Percentiles rank a stretch among this genome's conserved stretches.
phyloP scores from a whole-genome alignment of 2,888 invertebrate species.

The Oegoconia quadripuncta region DNA sequence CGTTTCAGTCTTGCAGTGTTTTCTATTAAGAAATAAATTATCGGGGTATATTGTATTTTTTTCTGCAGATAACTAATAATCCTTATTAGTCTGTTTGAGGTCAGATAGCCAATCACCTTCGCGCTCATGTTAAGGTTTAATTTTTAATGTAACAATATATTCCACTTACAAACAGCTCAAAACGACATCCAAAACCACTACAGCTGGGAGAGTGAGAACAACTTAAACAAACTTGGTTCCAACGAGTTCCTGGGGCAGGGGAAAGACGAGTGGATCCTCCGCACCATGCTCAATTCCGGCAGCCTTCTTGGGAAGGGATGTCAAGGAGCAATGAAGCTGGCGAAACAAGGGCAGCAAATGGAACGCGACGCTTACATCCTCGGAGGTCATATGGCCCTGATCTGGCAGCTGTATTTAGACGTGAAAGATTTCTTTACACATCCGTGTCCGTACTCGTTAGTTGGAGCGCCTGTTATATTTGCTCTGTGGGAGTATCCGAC shows the following conservation, averaged over 20 bases:
- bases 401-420: constrained; percentile 69
- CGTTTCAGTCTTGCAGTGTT: too few relatives aligned
- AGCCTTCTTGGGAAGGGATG: constrained; percentile 68
- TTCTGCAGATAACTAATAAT: too few relatives aligned
- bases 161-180: constrained; percentile 36
- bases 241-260: constrained; percentile 61
- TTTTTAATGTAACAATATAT: too few relatives aligned
- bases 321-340: constrained; percentile 64
- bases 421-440: constrained; percentile 67
- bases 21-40: too few relatives aligned
- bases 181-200: constrained; percentile 38
- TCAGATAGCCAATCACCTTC: too few relatives aligned
- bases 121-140: too few relatives aligned
- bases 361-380: constrained; percentile 59
- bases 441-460: constrained; percentile 60
- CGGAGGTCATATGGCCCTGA: constrained; percentile 60
- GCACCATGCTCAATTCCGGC: constrained; percentile 63
- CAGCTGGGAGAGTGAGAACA: constrained; percentile 63
- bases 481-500: constrained; percentile 69
- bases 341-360: constrained; percentile 40
- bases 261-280: constrained; percentile 58
- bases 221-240: constrained; percentile 56
- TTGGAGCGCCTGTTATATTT: constrained; percentile 56
- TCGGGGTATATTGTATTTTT: too few relatives aligned
- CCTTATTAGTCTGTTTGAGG: too few relatives aligned